Percentiles rank a stretch among this genome's conserved stretches.
Conservation (phyloP, 2,797 vertebrate genomes). For the Pseudotriccus pelzelni region DNA sequence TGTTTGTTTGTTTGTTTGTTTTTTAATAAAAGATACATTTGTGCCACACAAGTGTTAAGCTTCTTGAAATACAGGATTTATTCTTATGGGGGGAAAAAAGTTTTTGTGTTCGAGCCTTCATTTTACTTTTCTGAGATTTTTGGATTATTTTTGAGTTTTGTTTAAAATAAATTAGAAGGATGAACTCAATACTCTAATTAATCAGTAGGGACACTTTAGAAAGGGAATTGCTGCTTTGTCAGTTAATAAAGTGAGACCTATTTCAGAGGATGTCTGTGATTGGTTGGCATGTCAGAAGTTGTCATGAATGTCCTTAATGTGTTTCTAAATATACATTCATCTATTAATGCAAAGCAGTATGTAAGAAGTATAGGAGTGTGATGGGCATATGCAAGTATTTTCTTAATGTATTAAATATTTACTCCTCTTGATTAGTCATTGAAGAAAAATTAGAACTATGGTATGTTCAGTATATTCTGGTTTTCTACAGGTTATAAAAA, state of each 20-base stretch:
- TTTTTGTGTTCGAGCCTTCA: background rate
- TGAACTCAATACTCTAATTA: background rate
- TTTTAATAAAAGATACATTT: background rate
- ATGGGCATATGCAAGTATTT: background rate
- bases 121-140: background rate
- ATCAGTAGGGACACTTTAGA: background rate
- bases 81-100: background rate
- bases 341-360: background rate
- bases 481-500: background rate
- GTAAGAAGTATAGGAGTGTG: background rate
- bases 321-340: background rate
- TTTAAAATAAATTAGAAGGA: background rate
- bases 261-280: background rate
- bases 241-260: background rate
- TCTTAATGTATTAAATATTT: background rate
- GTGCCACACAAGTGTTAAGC: background rate
- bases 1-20: background rate
- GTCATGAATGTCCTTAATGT: background rate
- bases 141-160: background rate
- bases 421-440: background rate
- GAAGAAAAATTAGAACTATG: background rate
- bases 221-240: background rate
- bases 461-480: background rate
- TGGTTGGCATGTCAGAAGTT: background rate
- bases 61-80: background rate